Base-by-base conservation (phyloP, 2,113 vertebrate species). In the Amphiprion percula region DNA sequence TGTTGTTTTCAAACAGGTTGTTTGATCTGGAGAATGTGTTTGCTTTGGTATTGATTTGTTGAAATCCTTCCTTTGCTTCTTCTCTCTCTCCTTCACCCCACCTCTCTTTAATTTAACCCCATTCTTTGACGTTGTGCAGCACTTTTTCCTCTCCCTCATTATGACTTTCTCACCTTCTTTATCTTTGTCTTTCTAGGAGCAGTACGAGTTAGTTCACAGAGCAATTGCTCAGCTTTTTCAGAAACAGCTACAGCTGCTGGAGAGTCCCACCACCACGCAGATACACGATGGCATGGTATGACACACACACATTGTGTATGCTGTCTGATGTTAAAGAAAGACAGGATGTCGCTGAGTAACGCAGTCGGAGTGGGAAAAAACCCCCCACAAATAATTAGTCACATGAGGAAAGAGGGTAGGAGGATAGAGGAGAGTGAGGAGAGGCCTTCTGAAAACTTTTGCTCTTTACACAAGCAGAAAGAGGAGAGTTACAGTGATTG, bases 161-260 rank as follows among this genome's bases (percentile, higher is more conserved):
- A 30, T 26, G 2, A 74, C 75, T 84, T 59, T 4, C 41, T 61
- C 72, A 64, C 21, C 69, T 4, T 46, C 8, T 68, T 4, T 61
- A 2, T 71, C 21, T 30, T 50, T 58, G 26, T 62, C n/a, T 88
- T 55, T 74, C 64, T 50, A 99, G 98, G 98, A 99, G 90, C 98
- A 99, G 87, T 99, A 99, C 66, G 98, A 99, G 86, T 94, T 99
- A 79, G 98, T 99, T 85, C 97, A 99, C 74, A 94, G 95, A 94
- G 97, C 97, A 3, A 99, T 99, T 23, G 96, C 97, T 30, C 98
- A 99, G 68, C 95, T 99, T 6, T 99, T 99, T 90, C 91, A 98
- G 90, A 98, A 99, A 87, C 97, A 97, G 83, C 94, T 99, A 80
- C 95, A 95, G 64, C 91, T 95, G 37, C 96, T 98, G 41, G 96